These are phyloP conservation scores for Microtus richardsoni DNA, from an alignment of 2,113 vertebrate species.

Conservation along the genomic window DNA sequence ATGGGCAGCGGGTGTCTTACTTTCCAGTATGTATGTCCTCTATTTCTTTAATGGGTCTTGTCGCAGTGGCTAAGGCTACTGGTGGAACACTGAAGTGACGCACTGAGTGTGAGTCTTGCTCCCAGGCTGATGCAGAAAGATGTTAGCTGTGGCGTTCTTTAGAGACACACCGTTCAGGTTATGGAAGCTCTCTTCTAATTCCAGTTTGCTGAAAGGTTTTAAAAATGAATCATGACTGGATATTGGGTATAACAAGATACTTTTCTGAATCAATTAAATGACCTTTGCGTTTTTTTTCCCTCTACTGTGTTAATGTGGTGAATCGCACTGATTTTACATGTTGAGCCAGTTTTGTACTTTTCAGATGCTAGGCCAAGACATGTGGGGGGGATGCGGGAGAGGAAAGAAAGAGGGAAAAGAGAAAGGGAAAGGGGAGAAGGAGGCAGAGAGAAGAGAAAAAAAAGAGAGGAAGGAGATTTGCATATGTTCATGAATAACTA, in stretches of 20 bases:
- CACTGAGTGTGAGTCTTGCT: not conserved
- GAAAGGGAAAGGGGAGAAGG: no score
- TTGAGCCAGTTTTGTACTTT: not conserved
- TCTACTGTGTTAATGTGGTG: slow-evolving; percentile 7
- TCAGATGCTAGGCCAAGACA: not conserved
- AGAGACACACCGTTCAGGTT: not conserved
- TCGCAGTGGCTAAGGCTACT: not conserved
- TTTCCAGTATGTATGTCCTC: not conserved
- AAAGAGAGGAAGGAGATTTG: not conserved
- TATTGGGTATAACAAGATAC: not conserved
- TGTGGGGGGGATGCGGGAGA: not conserved
- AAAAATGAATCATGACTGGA: not conserved
- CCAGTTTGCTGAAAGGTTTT: slow-evolving; percentile 21
- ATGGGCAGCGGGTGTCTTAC: not conserved
- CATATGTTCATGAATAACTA: not conserved
- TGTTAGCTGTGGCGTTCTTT: not conserved
- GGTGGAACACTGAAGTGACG: not conserved
- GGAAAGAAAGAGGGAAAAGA: not conserved
- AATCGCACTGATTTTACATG: not conserved
- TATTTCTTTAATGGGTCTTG: not conserved
- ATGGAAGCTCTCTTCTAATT: not conserved
- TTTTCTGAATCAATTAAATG: slow-evolving; percentile 22
- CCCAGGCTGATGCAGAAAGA: not conserved
- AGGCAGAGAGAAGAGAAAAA: not conserved
- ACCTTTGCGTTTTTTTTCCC: not conserved